These are phyloP conservation scores for Carlito syrichta DNA, from an alignment of 2,113 vertebrate genomes.

Conservation along the genomic window DNA sequence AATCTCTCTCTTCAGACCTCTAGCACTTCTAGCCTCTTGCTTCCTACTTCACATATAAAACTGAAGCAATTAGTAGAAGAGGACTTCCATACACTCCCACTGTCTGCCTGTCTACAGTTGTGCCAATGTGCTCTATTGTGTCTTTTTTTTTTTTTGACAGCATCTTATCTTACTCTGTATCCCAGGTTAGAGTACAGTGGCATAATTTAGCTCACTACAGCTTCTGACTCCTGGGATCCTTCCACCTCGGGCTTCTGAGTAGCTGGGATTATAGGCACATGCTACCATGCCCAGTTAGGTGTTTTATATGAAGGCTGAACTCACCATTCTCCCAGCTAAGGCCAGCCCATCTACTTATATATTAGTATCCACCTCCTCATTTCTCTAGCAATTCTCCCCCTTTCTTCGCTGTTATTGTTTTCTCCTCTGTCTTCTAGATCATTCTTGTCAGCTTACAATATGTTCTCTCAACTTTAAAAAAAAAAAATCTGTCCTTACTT, in stretches of 20 bases:
- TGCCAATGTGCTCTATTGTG: not conserved
- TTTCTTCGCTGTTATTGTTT: not conserved
- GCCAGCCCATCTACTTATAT: not conserved
- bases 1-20: not conserved
- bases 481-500: not conserved
- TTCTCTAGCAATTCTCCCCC: not conserved
- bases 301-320: not conserved
- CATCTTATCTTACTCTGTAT: too few relatives aligned
- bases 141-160: too few relatives aligned
- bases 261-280: too few relatives aligned
- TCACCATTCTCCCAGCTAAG: not conserved
- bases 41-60: not conserved
- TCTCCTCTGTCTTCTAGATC: not conserved
- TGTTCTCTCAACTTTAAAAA: not conserved
- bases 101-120: not conserved
- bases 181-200: too few relatives aligned
- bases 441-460: not conserved
- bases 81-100: not conserved
- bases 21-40: not conserved
- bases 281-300: too few relatives aligned
- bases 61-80: not conserved
- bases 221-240: too few relatives aligned
- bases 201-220: too few relatives aligned
- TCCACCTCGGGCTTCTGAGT: too few relatives aligned
- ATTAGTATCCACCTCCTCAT: not conserved